Evolutionary conservation across 2,797 vertebrate genomes (phyloP).

Genomic region (Helarctos malayanus): DNA sequence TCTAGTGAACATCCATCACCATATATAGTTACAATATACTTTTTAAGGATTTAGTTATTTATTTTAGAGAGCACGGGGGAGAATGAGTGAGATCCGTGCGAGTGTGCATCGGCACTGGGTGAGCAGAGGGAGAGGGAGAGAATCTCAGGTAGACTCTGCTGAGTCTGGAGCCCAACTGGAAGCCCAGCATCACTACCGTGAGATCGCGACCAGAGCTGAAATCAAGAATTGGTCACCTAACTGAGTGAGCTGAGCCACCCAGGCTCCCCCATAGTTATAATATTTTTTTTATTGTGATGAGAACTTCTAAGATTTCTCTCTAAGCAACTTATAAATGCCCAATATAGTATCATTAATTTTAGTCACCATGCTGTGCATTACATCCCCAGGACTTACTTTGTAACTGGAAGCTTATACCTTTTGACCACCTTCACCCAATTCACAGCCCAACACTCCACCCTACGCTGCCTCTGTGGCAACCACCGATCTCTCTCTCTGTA

Average conservation of each 20-base stretch:
- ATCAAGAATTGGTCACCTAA: neutral
- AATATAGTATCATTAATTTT: neutral
- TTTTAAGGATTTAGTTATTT: neutral
- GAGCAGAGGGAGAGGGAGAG: neutral
- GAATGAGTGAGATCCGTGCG: rapidly evolving
- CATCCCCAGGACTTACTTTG: neutral
- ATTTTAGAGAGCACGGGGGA: neutral
- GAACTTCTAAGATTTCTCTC: neutral
- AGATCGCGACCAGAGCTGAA: neutral
- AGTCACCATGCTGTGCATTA: neutral
- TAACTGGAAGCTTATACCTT: neutral
- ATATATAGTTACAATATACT: neutral
- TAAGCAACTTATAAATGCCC: neutral
- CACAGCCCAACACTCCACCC: neutral
- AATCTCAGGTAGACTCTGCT: neutral
- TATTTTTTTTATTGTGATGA: neutral
- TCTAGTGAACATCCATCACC: neutral
- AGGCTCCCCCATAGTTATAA: neutral
- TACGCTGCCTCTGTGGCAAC: neutral
- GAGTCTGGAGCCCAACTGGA: neutral
- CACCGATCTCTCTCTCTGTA: neutral
- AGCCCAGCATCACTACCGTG: neutral
- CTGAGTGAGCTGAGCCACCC: neutral
- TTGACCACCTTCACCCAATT: neutral
- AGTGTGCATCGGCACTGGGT: neutral